Conservation (phyloP, 92 coral and sea anemone genomes). For the Bergia sp. region DNA sequence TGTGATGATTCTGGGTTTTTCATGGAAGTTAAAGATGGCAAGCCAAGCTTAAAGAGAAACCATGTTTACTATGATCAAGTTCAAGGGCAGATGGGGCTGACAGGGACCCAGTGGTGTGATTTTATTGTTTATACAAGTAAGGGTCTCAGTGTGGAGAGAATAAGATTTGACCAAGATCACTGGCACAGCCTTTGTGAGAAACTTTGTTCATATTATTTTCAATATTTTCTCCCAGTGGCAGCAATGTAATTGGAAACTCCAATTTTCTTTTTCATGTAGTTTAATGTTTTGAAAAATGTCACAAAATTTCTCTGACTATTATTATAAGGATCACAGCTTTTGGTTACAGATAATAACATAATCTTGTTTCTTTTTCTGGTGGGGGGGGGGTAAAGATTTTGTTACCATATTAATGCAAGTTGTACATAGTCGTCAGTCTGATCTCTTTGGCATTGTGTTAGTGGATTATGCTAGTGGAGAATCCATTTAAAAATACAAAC, state of each 20-base stretch:
- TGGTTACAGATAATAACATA: no score
- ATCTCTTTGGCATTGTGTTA: no score
- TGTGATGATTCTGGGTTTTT: constrained; percentile 60
- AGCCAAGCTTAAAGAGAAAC: constrained; percentile 42
- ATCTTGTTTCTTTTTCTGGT: no score
- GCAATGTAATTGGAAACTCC: constrained; percentile 12
- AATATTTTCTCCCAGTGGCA: constrained; percentile 38
- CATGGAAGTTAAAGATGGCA: constrained; percentile 52
- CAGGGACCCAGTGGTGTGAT: constrained; percentile 66
- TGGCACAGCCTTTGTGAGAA: constrained; percentile 26
- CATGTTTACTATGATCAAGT: constrained; percentile 63
- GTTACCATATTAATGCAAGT: no score
- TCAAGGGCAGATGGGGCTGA: constrained; percentile 59
- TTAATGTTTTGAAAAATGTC: background rate
- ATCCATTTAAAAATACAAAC: no score
- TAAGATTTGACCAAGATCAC: background rate
- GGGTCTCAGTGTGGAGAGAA: constrained; percentile 28
- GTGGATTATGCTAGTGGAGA: no score
- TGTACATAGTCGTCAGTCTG: no score
- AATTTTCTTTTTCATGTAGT: background rate
- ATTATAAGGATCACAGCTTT: no score
- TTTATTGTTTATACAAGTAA: constrained; percentile 58
- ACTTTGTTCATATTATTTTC: constrained; percentile 38
- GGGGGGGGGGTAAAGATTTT: no score
- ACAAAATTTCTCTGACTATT: background rate